Evolutionary conservation across 2,113 vertebrate genomes (phyloP).

Genomic region (Arizona elegans): DNA sequence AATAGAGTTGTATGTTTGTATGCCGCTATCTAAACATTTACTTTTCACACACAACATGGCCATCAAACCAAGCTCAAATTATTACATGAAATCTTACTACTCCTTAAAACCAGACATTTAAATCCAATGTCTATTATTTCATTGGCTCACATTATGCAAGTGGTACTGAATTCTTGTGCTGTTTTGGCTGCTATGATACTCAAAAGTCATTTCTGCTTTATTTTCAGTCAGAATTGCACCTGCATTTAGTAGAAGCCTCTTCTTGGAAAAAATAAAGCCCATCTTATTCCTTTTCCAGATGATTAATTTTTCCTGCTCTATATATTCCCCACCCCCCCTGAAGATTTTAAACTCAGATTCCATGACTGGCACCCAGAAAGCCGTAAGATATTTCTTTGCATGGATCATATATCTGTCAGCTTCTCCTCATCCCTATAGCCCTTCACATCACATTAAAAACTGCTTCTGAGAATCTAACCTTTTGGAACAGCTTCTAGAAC

Average conservation of each 20-base stretch:
- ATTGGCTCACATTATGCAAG: neutral
- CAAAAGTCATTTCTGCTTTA: neutral
- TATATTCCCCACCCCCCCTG: neutral
- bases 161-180: neutral
- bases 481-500: neutral
- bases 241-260: neutral
- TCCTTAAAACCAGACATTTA: neutral
- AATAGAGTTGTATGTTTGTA: neutral
- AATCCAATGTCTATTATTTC: neutral
- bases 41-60: neutral
- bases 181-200: neutral
- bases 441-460: neutral
- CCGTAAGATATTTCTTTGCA: neutral
- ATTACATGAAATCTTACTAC: neutral
- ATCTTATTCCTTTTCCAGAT: neutral
- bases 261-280: neutral
- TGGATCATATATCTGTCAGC: neutral
- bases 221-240: neutral
- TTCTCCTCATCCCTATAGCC: neutral
- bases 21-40: neutral
- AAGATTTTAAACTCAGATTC: neutral
- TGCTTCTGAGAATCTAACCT: neutral
- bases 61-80: neutral
- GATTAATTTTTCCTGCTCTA: neutral
- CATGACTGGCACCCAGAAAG: neutral